Percentiles rank a stretch among this genome's conserved stretches.
phyloP scores from a whole-genome alignment of 2,113 vertebrate species.

The Myotis brandtii region DNA sequence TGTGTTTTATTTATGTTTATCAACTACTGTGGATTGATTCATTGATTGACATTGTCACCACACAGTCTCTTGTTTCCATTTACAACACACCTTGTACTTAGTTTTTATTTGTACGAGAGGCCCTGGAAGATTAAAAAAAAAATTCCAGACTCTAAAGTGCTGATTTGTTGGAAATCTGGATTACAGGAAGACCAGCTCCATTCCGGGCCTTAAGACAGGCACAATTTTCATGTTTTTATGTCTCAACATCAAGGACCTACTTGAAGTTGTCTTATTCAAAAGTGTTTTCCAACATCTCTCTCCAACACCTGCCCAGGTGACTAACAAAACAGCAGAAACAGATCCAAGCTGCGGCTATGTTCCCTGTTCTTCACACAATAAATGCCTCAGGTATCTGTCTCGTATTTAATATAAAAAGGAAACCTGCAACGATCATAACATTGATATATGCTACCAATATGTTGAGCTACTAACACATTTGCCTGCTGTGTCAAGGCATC shows the following conservation, averaged over 20 bases:
- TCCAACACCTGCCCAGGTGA: conserved; percentile 83
- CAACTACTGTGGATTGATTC: background rate
- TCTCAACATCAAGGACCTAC: conserved; percentile 65
- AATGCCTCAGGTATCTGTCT: conserved; percentile 84
- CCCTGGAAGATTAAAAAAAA: background rate
- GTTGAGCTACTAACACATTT: conserved; percentile 85
- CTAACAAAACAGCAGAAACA: conserved; percentile 80
- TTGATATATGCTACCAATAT: conserved; percentile 80
- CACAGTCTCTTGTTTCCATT: conserved; percentile 1
- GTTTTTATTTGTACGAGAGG: conserved; percentile 48
- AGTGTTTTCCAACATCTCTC: conserved; percentile 79
- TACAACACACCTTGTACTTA: background rate
- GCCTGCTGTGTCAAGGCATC: conserved; percentile 87
- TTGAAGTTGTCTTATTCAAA: conserved; percentile 81
- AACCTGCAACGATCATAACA: conserved; percentile 80
- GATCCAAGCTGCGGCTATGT: conserved; percentile 77
- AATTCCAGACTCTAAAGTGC: conserved; percentile 49
- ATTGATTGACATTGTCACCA: background rate
- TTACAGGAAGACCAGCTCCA: conserved; percentile 48
- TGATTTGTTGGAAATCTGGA: conserved; percentile 69
- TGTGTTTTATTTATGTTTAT: background rate
- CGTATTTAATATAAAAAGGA: conserved; percentile 82
- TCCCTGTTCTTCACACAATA: conserved; percentile 78
- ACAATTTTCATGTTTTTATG: conserved; percentile 70
- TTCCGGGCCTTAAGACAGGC: background rate